A percentile compares a stretch with the other conserved stretches of the same genome.
These are phyloP conservation scores for Nebria salina DNA, from an alignment of 2,888 invertebrate genomes.

Conservation along the genomic window DNA sequence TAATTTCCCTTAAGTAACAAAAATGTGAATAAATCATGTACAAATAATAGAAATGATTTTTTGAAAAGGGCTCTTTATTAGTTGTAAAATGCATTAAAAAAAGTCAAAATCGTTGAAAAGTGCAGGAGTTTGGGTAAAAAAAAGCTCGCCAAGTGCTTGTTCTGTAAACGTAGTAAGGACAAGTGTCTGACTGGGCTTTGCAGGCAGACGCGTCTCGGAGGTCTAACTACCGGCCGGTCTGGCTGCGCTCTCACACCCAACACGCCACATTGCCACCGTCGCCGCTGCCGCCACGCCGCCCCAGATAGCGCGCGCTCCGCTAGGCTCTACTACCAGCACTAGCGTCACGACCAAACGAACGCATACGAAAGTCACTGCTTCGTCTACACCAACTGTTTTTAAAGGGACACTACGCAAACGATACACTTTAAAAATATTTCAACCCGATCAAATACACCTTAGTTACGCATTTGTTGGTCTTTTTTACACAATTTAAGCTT, in stretches of 20 bases:
- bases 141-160: background rate
- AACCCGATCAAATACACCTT: background rate
- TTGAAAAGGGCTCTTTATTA: too few relatives aligned
- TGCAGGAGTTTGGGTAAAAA: background rate
- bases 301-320: slow-evolving; percentile 21
- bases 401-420: slow-evolving; percentile 19
- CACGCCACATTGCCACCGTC: slow-evolving; percentile 18
- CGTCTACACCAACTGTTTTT: background rate
- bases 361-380: slow-evolving; percentile 32
- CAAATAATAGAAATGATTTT: too few relatives aligned
- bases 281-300: slow-evolving; percentile 13
- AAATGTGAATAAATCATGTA: too few relatives aligned
- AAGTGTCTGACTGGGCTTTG: slow-evolving; percentile 47
- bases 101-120: background rate
- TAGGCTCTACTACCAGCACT: slow-evolving; percentile 28
- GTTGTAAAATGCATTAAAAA: too few relatives aligned
- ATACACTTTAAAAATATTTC: background rate
- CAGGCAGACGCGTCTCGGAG: slow-evolving; percentile 46
- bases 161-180: slow-evolving; percentile 30
- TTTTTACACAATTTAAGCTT: background rate
- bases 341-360: slow-evolving; percentile 38
- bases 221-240: slow-evolving; percentile 47
- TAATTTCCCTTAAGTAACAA: too few relatives aligned
- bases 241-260: slow-evolving; percentile 20
- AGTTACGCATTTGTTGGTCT: background rate